These are phyloP conservation scores for Aphelinus atriplicis DNA, from an alignment of 1,140 invertebrate genomes.

Conservation along the genomic window DNA sequence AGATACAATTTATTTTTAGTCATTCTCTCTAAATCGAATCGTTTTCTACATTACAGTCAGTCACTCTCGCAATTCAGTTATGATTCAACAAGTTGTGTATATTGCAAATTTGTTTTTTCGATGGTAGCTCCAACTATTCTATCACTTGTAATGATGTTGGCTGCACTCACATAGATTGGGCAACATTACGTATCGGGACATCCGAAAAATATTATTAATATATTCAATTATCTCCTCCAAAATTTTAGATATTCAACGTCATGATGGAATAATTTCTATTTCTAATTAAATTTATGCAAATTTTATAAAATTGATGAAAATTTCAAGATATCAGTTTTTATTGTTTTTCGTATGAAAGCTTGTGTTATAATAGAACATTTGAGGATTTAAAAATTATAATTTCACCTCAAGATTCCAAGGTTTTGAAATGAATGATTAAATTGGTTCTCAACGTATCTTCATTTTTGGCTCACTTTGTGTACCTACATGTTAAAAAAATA, in stretches of 20 bases:
- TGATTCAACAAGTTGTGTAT: slow-evolving; percentile 7
- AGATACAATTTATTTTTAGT: slow-evolving; percentile 8
- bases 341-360: no score
- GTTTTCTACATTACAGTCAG: slow-evolving; percentile 4
- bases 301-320: no score
- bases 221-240: no score
- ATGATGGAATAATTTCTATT: no score
- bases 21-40: slow-evolving; percentile 14
- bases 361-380: no score
- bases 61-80: slow-evolving; percentile 9
- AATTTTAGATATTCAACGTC: no score
- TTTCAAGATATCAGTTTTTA: no score
- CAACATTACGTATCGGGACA: no score
- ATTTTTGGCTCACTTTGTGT: slow-evolving; percentile 17
- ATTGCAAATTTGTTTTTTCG: not conserved
- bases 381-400: no score
- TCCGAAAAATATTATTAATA: no score
- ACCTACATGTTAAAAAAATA: slow-evolving; percentile 26
- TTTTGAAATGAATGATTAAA: slow-evolving; percentile 11
- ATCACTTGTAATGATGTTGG: not conserved
- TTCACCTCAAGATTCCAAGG: not conserved
- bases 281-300: no score
- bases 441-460: not conserved
- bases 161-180: slow-evolving; percentile 3
- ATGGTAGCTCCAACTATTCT: slow-evolving; percentile 1